Percentiles rank a stretch among this genome's conserved stretches.
Evolutionary conservation across 2,888 invertebrate species (phyloP).

Genomic region (Trisateles emortualis): DNA sequence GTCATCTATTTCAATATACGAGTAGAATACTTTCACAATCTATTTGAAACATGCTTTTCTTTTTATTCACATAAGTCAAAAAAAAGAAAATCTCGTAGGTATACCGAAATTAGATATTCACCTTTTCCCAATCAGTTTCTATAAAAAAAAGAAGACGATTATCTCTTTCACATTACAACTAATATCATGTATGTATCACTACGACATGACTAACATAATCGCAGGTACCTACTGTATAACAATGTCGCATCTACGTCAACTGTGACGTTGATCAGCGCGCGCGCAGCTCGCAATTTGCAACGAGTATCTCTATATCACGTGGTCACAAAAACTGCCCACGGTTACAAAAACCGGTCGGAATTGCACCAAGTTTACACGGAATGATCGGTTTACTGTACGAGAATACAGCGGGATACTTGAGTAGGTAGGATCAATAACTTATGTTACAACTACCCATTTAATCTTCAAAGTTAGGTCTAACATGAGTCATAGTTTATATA

Average conservation of each 20-base stretch:
- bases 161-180: not conserved
- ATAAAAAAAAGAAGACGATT: too few species aligned
- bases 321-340: conserved; percentile 45
- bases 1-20: too few species aligned
- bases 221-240: not conserved
- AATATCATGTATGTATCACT: not conserved
- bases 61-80: too few species aligned
- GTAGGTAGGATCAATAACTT: too few species aligned
- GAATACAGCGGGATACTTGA: not conserved
- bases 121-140: too few species aligned
- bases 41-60: too few species aligned
- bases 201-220: not conserved
- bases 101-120: too few species aligned
- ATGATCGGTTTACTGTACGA: conserved; percentile 1
- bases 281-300: not conserved
- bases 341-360: conserved; percentile 46
- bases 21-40: too few species aligned
- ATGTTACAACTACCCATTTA: too few species aligned
- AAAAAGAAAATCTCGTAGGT: too few species aligned
- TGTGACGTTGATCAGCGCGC: conserved; percentile 13
- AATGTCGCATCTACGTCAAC: conserved; percentile 10
- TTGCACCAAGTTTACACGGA: conserved; percentile 23
- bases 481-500: too few species aligned
- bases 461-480: too few species aligned
- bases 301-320: conserved; percentile 23